Evolutionary conservation across 2,888 invertebrate species (phyloP), one percentile per base, ranked within the genome.

Genomic region (Gastrophysa polygoni): DNA sequence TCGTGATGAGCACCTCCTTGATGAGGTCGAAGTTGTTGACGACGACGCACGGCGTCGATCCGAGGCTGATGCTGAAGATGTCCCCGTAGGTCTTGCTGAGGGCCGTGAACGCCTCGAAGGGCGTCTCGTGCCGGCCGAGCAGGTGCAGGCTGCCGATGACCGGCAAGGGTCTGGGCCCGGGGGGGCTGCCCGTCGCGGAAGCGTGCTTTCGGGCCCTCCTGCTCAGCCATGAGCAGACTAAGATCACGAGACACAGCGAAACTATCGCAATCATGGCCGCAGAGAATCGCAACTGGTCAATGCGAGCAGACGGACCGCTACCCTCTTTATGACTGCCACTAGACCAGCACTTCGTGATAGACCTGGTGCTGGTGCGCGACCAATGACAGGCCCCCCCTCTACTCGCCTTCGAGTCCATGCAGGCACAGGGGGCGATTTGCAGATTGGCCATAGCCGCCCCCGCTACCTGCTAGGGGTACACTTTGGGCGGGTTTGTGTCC

Each of bases 1-100:
- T 92, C 64, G 89, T 87, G 76, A 92, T 91, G 20, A 92, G 82
- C 51, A 92, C 91, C 76, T 91, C 91, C 63, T 88, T 85, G 68
- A 92, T 90, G 29, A 89, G 80, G 14, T 86, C 85, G 74, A 90
- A 85, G 78, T 87, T 91, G 78, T 90, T 92, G 43, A 92, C 91
- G 20, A 92, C 88, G 17, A 92, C 82, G 78, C 92, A 92, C 49
- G 87, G 86, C 0, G 87, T 83, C 11, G 85, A 81, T 1, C 92
- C 92, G 66, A 93, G 81, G 56, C 85, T 87, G 64, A 92, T 82
- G 64, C 87, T 85, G 79, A 87, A 92, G 46, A 92, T 88, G 71
- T 91, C 89, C 1, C 92, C 92, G 74, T 91, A 91, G 14, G 83
- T 80, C 71, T 87, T 86, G 1, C 90, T 83, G 44, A 92, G 76